phyloP scores from a whole-genome alignment of 2,113 vertebrate species.

The Oryzias melastigma region DNA sequence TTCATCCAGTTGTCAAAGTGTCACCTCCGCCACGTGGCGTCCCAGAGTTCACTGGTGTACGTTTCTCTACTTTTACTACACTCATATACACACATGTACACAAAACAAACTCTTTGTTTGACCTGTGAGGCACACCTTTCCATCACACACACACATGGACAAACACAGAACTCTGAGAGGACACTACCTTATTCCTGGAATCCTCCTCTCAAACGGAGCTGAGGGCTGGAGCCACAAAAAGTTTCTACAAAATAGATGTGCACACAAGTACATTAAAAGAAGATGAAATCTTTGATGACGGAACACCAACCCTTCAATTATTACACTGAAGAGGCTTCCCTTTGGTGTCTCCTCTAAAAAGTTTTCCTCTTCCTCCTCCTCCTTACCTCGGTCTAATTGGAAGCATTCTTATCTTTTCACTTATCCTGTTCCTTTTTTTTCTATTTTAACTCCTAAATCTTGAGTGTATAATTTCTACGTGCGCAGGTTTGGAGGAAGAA shows the following conservation, averaged over 20 bases:
- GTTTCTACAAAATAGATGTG: too few species aligned
- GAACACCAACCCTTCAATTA: too few species aligned
- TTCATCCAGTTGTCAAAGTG: not conserved
- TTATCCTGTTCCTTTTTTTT: constrained; percentile 10
- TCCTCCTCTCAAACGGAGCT: too few species aligned
- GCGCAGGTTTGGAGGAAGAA: constrained; percentile 18
- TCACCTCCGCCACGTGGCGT: not conserved
- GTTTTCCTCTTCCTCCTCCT: too few species aligned
- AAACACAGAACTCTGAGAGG: not conserved
- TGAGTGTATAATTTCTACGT: constrained; percentile 44
- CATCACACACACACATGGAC: not conserved
- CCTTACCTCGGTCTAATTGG: too few species aligned
- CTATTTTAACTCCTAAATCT: constrained; percentile 45
- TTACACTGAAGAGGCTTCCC: too few species aligned
- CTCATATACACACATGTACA: not conserved
- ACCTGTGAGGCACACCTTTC: constrained; percentile 2
- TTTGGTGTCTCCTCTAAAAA: too few species aligned
- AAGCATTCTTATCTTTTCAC: constrained; percentile 2
- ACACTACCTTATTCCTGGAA: not conserved
- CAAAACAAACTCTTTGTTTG: constrained; percentile 3
- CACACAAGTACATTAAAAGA: too few species aligned
- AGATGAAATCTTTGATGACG: too few species aligned
- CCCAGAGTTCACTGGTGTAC: not conserved
- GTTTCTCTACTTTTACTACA: not conserved
- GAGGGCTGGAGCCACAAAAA: too few species aligned